Percentiles rank a stretch among this genome's conserved stretches.
Evolutionary conservation across 2,888 invertebrate species (phyloP).

Genomic region (Shargacucullia verbasci): DNA sequence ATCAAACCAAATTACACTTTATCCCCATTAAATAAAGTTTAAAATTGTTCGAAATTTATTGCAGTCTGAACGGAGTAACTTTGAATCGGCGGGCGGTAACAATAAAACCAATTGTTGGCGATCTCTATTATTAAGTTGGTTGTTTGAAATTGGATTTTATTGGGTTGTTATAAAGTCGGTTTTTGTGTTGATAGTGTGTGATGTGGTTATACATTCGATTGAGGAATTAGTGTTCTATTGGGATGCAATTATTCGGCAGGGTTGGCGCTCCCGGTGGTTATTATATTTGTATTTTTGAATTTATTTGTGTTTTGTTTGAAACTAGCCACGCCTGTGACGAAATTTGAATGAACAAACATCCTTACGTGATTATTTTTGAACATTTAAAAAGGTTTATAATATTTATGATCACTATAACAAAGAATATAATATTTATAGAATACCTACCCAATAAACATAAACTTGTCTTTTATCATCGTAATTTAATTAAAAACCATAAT

Average conservation of each 20-base stretch:
- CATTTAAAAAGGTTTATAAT: no score
- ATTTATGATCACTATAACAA: no score
- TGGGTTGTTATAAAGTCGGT: slow-evolving; percentile 47
- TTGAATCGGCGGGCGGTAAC: slow-evolving; percentile 86
- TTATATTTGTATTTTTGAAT: slow-evolving; percentile 40
- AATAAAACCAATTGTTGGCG: slow-evolving; percentile 83
- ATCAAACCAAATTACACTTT: slow-evolving; percentile 60
- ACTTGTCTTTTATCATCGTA: no score
- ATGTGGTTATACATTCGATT: slow-evolving; percentile 71
- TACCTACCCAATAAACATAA: no score
- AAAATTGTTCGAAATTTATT: slow-evolving; percentile 48
- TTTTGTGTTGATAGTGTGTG: slow-evolving; percentile 39
- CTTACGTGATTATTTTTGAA: no score
- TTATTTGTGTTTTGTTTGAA: slow-evolving; percentile 45
- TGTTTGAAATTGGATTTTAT: slow-evolving; percentile 63
- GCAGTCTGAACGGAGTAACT: slow-evolving; percentile 67
- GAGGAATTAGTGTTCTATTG: slow-evolving; percentile 82
- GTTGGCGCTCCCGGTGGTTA: slow-evolving; percentile 57
- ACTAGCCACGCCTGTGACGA: slow-evolving; percentile 31
- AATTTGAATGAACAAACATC: slow-evolving; percentile 22
- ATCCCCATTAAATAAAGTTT: slow-evolving; percentile 48
- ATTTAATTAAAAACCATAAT: no score
- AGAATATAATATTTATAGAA: no score
- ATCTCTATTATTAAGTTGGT: slow-evolving; percentile 65
- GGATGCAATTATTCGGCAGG: slow-evolving; percentile 77